Conservation (phyloP, 1,140 invertebrate species). For the Glossosoma conforme region DNA sequence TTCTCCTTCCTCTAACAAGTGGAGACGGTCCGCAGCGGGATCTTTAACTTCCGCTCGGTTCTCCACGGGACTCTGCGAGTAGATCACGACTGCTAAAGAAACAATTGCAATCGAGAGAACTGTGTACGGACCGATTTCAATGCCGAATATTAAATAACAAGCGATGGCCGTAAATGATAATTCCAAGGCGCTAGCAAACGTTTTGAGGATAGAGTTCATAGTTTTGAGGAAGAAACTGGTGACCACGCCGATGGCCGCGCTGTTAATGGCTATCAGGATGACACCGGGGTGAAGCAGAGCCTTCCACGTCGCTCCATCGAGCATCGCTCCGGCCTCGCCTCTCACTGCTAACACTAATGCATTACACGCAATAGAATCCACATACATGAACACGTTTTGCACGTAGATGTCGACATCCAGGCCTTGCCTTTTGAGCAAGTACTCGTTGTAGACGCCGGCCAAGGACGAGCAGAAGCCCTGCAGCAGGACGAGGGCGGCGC, state of each 20-base stretch:
- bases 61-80: slow-evolving; percentile 84
- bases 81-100: slow-evolving; percentile 76
- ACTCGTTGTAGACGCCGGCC: slow-evolving; percentile 96
- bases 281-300: slow-evolving; percentile 64
- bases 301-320: slow-evolving; percentile 53
- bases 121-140: slow-evolving; percentile 81
- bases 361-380: slow-evolving; percentile 92
- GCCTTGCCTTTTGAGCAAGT: slow-evolving; percentile 82
- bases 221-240: slow-evolving; percentile 91
- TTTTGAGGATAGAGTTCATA: slow-evolving; percentile 94
- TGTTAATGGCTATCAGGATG: slow-evolving; percentile 81
- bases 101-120: slow-evolving; percentile 78
- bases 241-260: slow-evolving; percentile 86
- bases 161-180: slow-evolving; percentile 86
- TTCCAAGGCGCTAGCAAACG: slow-evolving; percentile 92
- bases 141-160: slow-evolving; percentile 84
- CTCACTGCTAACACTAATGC: slow-evolving; percentile 60
- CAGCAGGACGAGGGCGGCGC: slow-evolving; percentile 68
- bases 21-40: slow-evolving; percentile 36
- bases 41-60: slow-evolving; percentile 43
- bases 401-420: slow-evolving; percentile 82
- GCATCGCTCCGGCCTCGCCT: slow-evolving; percentile 57
- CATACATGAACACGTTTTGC: slow-evolving; percentile 95
- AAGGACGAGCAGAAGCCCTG: slow-evolving; percentile 90
- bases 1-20: slow-evolving; percentile 36